phyloP scores from a whole-genome alignment of 1,140 invertebrate species.

The Aphis gossypii region DNA sequence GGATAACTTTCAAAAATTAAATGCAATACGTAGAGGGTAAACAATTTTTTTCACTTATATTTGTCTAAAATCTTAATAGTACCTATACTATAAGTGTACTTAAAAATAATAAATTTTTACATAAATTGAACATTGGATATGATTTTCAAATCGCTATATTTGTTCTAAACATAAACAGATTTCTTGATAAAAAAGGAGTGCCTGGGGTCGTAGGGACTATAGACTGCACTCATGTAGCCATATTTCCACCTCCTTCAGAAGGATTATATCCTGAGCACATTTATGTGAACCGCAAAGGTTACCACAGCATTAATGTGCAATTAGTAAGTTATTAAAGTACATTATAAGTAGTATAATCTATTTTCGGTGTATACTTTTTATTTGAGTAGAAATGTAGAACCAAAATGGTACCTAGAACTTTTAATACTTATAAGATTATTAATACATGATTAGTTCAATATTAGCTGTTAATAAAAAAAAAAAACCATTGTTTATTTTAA shows the following conservation, averaged over 20 bases:
- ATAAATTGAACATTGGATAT: no score
- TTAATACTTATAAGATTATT: no score
- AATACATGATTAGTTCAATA: no score
- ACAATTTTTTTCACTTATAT: no score
- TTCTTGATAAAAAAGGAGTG: background rate
- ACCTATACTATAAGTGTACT: no score
- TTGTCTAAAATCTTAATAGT: no score
- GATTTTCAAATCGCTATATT: background rate
- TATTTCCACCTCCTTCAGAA: background rate
- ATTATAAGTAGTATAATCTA: background rate
- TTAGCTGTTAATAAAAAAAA: background rate
- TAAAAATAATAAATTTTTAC: no score
- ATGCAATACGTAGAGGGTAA: background rate
- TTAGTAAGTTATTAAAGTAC: background rate
- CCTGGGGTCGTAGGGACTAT: background rate
- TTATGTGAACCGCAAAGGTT: background rate
- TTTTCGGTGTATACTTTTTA: no score
- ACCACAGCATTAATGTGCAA: background rate
- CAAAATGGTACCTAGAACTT: no score
- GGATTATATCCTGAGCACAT: background rate
- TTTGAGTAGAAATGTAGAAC: no score
- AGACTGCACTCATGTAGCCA: background rate
- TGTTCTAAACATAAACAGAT: background rate
- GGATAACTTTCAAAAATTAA: background rate
- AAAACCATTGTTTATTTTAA: background rate